These are phyloP conservation scores for Oryzias dopingdopingensis DNA, from an alignment of 2,797 vertebrate species.

Conservation along the genomic window DNA sequence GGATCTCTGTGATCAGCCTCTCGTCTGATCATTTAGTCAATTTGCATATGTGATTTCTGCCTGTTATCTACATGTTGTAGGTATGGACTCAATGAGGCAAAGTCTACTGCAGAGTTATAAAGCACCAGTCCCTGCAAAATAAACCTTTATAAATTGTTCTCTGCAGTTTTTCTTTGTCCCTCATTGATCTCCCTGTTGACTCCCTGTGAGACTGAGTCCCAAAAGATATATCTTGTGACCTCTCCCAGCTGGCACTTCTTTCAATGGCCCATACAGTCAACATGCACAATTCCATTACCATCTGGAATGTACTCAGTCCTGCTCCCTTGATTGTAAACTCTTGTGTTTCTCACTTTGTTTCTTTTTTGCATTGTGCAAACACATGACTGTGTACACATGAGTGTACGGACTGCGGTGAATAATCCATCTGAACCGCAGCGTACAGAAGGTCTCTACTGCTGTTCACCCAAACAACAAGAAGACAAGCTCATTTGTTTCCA, in stretches of 20 bases:
- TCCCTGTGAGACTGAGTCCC: constrained; percentile 25
- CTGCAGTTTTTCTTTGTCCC: constrained; percentile 25
- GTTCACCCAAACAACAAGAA: constrained; percentile 57
- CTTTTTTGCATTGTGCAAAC: constrained; percentile 20
- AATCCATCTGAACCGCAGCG: constrained; percentile 20
- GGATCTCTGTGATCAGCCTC: no score
- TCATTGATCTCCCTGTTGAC: constrained; percentile 25
- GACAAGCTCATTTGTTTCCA: constrained; percentile 49
- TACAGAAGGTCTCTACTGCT: constrained; percentile 46
- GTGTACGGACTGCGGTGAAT: constrained; percentile 13
- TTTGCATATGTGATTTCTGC: no score
- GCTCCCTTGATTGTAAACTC: constrained; percentile 38
- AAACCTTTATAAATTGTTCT: constrained; percentile 33
- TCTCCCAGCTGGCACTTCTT: constrained; percentile 52
- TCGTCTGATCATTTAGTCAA: no score
- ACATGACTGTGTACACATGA: constrained; percentile 7
- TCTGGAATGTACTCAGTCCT: constrained; percentile 44
- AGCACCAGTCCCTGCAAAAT: constrained; percentile 32
- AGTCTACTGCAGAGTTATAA: constrained; percentile 15
- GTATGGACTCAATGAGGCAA: background rate
- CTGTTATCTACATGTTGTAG: no score
- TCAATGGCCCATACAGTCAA: constrained; percentile 37
- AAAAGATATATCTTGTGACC: constrained; percentile 42
- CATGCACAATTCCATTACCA: constrained; percentile 53
- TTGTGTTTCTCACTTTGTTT: constrained; percentile 32